A percentile compares a stretch with the other conserved stretches of the same genome.
phyloP scores from a whole-genome alignment of 2,797 vertebrate genomes.

The Synanceia verrucosa region DNA sequence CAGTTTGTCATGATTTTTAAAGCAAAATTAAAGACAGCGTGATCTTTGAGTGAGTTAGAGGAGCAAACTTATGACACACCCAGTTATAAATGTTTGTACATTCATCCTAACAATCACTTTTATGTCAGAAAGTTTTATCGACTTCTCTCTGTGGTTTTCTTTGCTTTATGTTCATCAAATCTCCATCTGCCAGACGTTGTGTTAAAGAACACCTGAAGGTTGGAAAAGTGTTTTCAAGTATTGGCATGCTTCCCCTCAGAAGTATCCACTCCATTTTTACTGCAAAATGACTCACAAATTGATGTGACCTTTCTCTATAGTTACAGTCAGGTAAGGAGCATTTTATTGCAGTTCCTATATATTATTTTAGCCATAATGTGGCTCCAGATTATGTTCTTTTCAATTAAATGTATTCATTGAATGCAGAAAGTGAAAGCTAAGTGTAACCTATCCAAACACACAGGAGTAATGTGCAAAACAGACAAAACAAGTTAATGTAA shows the following conservation, averaged over 20 bases:
- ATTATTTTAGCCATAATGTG: not conserved
- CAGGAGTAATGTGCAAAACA: not conserved
- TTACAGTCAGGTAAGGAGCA: constrained; percentile 9
- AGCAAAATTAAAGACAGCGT: not conserved
- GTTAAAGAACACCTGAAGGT: constrained; percentile 25
- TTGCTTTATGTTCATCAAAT: constrained; percentile 2
- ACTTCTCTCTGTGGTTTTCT: not conserved
- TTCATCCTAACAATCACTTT: not conserved
- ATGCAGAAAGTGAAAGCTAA: not conserved
- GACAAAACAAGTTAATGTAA: not conserved
- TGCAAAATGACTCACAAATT: not conserved
- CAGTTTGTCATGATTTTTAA: not conserved
- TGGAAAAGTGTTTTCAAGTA: constrained; percentile 37
- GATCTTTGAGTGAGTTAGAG: not conserved
- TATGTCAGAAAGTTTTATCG: not conserved
- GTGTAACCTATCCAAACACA: not conserved
- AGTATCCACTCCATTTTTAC: not conserved
- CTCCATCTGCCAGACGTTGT: constrained; percentile 2
- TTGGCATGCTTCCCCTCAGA: constrained; percentile 15
- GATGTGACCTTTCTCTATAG: not conserved
- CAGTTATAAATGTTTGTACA: not conserved
- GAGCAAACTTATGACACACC: not conserved
- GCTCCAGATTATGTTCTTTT: not conserved
- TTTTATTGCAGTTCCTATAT: not conserved
- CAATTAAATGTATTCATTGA: not conserved